Evolutionary conservation across 2,888 invertebrate genomes (phyloP).

Genomic region (Quadriops clusia): DNA sequence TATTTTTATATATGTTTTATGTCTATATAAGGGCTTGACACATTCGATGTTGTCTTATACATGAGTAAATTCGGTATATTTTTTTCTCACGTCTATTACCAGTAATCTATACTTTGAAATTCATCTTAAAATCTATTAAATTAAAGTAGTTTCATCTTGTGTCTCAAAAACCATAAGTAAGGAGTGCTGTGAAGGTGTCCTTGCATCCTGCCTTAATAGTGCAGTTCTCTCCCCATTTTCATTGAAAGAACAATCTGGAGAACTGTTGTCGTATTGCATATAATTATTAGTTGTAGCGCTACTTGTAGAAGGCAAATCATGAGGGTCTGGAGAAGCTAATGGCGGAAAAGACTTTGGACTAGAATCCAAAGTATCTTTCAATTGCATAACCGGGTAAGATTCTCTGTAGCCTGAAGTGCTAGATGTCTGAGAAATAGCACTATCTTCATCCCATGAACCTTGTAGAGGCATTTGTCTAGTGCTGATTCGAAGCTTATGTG

Average conservation of each 20-base stretch:
- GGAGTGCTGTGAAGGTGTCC: constrained; percentile 65
- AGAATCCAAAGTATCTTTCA: constrained; percentile 31
- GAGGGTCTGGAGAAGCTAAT: constrained; percentile 50
- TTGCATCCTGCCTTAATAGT: constrained; percentile 42
- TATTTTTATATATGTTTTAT: too few species aligned
- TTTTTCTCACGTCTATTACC: too few species aligned
- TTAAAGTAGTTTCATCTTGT: constrained; percentile 77
- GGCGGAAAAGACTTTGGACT: constrained; percentile 39
- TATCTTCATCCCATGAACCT: constrained; percentile 71
- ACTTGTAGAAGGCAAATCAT: constrained; percentile 43
- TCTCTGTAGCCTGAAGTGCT: constrained; percentile 76
- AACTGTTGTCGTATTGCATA: constrained; percentile 42
- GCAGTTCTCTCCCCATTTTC: constrained; percentile 56
- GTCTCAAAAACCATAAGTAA: constrained; percentile 64
- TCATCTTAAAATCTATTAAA: constrained; percentile 41
- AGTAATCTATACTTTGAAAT: too few species aligned
- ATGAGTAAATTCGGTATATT: too few species aligned
- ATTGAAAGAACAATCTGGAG: constrained; percentile 50
- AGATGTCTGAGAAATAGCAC: constrained; percentile 63
- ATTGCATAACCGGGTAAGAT: constrained; percentile 42
- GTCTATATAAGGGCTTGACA: too few species aligned
- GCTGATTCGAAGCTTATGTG: constrained; percentile 31
- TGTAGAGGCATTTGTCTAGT: constrained; percentile 41
- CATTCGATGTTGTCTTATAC: too few species aligned
- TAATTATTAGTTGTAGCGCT: constrained; percentile 41